Base-by-base conservation (phyloP, 2,888 invertebrate genomes). In the Dasypogon diadema region DNA sequence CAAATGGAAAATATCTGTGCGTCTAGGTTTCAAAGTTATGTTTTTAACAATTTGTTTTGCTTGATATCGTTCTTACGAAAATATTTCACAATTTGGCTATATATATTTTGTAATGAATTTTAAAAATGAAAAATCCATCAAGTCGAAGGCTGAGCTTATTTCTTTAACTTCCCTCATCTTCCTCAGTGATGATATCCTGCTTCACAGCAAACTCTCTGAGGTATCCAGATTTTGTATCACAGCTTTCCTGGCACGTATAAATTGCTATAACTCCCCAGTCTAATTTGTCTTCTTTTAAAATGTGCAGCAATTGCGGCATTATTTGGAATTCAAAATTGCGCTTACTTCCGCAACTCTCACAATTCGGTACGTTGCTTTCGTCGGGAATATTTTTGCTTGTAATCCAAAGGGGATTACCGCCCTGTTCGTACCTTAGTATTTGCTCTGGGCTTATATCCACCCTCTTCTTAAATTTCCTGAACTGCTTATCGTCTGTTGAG, bases 251-350 rank as follows among this genome's bases (percentile, higher is more conserved):
- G 83, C 99, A 99, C 0, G 96, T 96, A 84, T 93, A 99, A 22
- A 98, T 86, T 58, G 90, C 90, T 68, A 99, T 84, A 16, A 94
- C 91, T 21, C 98, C 98, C 96, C 97, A 98, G 86, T 99, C 98
- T 60, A 98, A 87, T 81, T 88, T 88, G 42, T 92, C 91, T 78
- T 92, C 88, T 78, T 91, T 88, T 22, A 95, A 87, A 80, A 90
- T 89, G 81, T 91, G 91, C 21, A 96, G 84, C 77, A 94, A 86
- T 84, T 95, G 95, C 0, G 95, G 95, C 92, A 95, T 92, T 63
- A 97, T 88, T 91, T 96, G 96, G 86, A 96, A 97, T 87, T 99
- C 98, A 88, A 96, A 98, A 80, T 91, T 90, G 79, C 98, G 90
- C 68, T 89, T 87, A 1, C 89, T 88, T 60, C 91, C 90, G 85